A percentile compares a stretch with the other conserved stretches of the same genome.
These are phyloP conservation scores for Pseudomyrmex flavicornis DNA, from an alignment of 1,140 invertebrate genomes.

Conservation along the genomic window DNA sequence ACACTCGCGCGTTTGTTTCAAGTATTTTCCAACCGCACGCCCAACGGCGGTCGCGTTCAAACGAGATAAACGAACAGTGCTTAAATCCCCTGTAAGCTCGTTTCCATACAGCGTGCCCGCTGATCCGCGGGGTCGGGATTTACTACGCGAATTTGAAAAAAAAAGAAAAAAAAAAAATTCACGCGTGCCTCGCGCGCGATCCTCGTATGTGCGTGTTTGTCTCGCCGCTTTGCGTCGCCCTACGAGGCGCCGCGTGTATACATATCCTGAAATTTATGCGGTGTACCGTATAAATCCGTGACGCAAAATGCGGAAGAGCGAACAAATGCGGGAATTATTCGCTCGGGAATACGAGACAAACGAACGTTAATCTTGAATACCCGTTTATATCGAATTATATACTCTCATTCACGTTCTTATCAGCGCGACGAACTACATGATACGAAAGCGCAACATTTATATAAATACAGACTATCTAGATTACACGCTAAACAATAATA, in stretches of 20 bases:
- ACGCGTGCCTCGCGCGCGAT: not conserved
- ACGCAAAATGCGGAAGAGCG: not conserved
- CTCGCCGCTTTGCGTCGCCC: not conserved
- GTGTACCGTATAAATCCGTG: constrained; percentile 5
- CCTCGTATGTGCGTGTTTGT: constrained; percentile 6
- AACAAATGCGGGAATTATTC: constrained; percentile 43
- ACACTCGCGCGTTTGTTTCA: constrained; percentile 25
- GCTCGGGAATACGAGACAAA: not conserved
- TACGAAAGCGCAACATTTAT: not conserved
- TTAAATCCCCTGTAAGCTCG: constrained; percentile 36
- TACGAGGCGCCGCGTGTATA: not conserved
- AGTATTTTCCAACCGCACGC: not conserved
- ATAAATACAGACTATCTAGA: no score
- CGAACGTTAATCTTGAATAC: not conserved
- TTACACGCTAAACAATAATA: no score
- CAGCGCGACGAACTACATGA: not conserved
- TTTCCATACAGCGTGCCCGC: constrained; percentile 25
- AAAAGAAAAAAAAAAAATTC: not conserved
- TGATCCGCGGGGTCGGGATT: constrained; percentile 16
- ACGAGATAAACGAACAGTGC: constrained; percentile 35
- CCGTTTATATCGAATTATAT: not conserved
- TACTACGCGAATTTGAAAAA: constrained; percentile 20
- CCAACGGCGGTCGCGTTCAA: not conserved
- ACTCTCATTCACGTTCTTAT: not conserved
- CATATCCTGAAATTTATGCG: constrained; percentile 49